Evolutionary conservation across 2,888 invertebrate genomes (phyloP).

Genomic region (Agrochola litura): DNA sequence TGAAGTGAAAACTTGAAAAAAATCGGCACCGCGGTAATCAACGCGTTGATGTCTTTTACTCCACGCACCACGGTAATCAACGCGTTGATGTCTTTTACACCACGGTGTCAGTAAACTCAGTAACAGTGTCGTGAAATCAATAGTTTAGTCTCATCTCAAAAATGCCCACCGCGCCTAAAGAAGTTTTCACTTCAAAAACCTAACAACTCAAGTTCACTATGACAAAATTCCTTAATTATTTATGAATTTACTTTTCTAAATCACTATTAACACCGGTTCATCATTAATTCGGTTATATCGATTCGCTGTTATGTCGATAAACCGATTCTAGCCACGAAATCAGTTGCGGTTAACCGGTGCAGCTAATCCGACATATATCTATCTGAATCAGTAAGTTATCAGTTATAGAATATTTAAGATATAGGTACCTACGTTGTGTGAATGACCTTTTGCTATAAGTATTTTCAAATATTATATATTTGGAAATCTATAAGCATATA

Average conservation of each 20-base stretch:
- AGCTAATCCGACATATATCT: slow-evolving; percentile 32
- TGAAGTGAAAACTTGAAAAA: too few relatives aligned
- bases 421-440: neutral
- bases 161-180: too few relatives aligned
- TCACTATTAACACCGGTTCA: slow-evolving; percentile 20
- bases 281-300: slow-evolving; percentile 48
- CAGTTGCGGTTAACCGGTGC: slow-evolving; percentile 40
- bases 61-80: too few relatives aligned
- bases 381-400: slow-evolving; percentile 14
- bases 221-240: slow-evolving; percentile 4
- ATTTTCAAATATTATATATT: neutral
- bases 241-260: slow-evolving; percentile 15
- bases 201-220: neutral
- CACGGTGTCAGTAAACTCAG: too few relatives aligned
- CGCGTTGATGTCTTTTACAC: too few relatives aligned
- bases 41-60: too few relatives aligned
- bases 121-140: too few relatives aligned
- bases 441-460: neutral
- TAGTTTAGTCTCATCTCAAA: too few relatives aligned
- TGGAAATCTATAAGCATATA: neutral
- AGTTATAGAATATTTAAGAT: slow-evolving; percentile 30
- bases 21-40: too few relatives aligned
- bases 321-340: slow-evolving; percentile 42
- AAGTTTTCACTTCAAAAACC: too few relatives aligned
- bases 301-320: slow-evolving; percentile 25